Evolutionary conservation across 2,888 invertebrate species (phyloP), one percentile per base, ranked within the genome.

Genomic region (Cinara cedri): DNA sequence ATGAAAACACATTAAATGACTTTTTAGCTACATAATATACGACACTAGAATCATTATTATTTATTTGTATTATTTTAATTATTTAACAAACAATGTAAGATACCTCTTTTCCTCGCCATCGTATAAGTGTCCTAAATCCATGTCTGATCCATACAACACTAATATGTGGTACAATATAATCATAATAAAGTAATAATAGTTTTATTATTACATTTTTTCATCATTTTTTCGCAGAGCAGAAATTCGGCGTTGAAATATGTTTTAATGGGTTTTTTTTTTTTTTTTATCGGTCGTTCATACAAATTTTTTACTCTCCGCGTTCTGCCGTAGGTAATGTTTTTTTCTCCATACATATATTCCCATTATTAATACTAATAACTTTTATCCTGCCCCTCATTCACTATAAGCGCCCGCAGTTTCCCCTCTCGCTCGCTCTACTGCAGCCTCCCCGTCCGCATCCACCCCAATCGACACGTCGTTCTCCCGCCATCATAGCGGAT

Each of bases 301-400:
- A 11, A 24, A 3, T 44, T 49, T 19, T 11, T n/a, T 24, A 19
- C 26, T n/a, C n/a, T 9, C 34, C 49, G 4, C 66, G 55, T 57
- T 46, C 4, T 13, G 26, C 3, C n/a, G n/a, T 66, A 19, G 11
- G 13, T 19, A 42, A 3, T 54, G 55, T 55, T 66, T 66, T 68
- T 57, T 34, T 34, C 34, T 6, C 34, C 34, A 34, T 34, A 34
- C 34, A 34, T 34, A 34, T 34, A 34, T 6, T 6, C 34, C 6
- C 6, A 34, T 34, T 34, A 34, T 34, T 34, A 68, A 76, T 68
- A 76, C 66, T 57, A 60, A 57, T 68, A 76, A 76, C 66, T 76
- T 76, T 76, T 34, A 68, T 57, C 57, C 72, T 16, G 26, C 0
- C 8, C 44, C 62, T 6, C 26, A 42, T 26, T 1, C 11, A 6